Base-by-base conservation (phyloP, 2,113 vertebrate genomes). In the Gopherus evgoodei region DNA sequence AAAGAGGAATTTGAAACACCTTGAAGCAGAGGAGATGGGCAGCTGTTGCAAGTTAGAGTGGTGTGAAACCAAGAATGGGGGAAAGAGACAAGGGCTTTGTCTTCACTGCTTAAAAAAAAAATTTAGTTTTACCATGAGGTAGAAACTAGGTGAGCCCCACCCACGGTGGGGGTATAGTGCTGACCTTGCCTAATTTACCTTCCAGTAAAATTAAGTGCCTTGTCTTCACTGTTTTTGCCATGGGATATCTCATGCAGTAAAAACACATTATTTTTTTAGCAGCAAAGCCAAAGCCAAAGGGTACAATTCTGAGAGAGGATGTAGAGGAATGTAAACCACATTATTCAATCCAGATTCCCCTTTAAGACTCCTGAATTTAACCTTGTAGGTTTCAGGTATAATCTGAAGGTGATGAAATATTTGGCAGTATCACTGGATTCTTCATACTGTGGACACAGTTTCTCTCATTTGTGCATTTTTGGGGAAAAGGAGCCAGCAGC, bases 81-180 rank as follows among this genome's bases (percentile, higher is more conserved):
- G 17, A 57, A 82, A 75, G 85, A 65, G 27, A 49, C 0, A 0
- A 79, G 79, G 2, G 1, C 81, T 81, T 53, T 62, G 16, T 50
- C 38, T 72, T 83, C 6, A 1, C 3, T 83, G 80, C 53, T 42
- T 17, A 17, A 52, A 13, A 21, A 53, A 56, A 56, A 56, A 62
- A 62, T 35, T 0, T 90, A n/a, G 9, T 90, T 92, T 88, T 35
- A 42, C 29, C 87, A 84, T 86, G 50, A 29, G 53, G 53, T 54
- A 54, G 47, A 47, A 54, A 62, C 69, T 62, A 81, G 54, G 1
- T 54, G 27, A 86, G 44, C 54, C 92, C 83, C 69, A 21, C 90
- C 38, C 11, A 3, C 16, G 24, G 44, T 59, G 91, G 50, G 75
- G 29, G 35, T 80, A 35, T 72, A 86, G 83, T 31, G 27, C 57